phyloP scores from a whole-genome alignment of 2,797 vertebrate species.

The Ctenochaetus hawaiiensis region DNA sequence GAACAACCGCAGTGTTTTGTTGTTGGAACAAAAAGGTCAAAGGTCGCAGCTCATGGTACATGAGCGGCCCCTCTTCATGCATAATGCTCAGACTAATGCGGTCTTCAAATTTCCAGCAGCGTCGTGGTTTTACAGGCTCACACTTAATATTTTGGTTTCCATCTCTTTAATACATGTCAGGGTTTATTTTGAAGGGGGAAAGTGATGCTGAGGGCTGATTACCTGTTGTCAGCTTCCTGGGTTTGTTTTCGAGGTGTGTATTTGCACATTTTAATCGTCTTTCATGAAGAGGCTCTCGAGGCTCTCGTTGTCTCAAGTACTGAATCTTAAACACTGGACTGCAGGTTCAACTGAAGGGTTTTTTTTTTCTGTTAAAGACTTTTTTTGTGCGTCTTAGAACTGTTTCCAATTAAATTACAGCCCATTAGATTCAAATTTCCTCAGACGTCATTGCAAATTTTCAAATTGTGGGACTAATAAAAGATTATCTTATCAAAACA shows the following conservation, averaged over 20 bases:
- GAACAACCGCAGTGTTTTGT: conserved; percentile 39
- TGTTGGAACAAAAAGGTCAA: conserved; percentile 10
- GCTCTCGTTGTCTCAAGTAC: background rate
- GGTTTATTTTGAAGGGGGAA: background rate
- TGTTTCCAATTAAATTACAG: background rate
- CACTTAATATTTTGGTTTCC: background rate
- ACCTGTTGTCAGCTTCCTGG: background rate
- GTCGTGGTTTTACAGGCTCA: background rate
- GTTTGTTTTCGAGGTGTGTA: background rate
- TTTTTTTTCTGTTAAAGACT: background rate
- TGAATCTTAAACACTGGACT: background rate
- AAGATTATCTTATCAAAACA: too few relatives aligned
- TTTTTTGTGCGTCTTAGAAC: background rate
- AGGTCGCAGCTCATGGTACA: conserved; percentile 14
- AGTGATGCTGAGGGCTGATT: background rate
- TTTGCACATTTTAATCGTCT: background rate
- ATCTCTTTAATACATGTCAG: background rate
- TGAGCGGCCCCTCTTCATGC: background rate
- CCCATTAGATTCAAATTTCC: background rate
- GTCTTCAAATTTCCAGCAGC: background rate
- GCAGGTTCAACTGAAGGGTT: background rate
- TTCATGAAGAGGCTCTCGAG: background rate
- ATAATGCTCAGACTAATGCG: background rate
- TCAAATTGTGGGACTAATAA: too few relatives aligned
- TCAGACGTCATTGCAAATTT: too few relatives aligned